Evolutionary conservation across 2,888 invertebrate genomes (phyloP), one percentile per base, ranked within the genome.

Genomic region (Calameuta pallipes): DNA sequence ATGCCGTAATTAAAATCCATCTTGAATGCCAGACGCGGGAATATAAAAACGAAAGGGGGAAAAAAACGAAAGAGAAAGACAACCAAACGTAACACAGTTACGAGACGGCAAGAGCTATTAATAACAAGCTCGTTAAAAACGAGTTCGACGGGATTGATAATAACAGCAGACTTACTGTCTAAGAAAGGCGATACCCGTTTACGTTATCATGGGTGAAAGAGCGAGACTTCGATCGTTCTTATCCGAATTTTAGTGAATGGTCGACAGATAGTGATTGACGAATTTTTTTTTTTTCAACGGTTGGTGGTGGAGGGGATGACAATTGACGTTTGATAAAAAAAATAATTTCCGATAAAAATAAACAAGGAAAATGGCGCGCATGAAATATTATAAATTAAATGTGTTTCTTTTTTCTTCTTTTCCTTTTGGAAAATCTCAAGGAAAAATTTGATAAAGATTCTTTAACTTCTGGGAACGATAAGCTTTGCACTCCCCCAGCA

Each of bases 381-480:
- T 41, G 37, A 15, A 37, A 15, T 37, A 15, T 13, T 37, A 37
- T 13, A 15, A 37, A 4, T 13, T 37, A 37, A 37, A 37, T 15
- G 13, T 37, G 0, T 4, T 37, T 13, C 4, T 15, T 37, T 15
- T 12, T 11, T 13, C 4, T 13, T 37, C 37, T 4, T 37, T 37
- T n/a, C n/a, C n/a, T n/a, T 15, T 4, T 4, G 4, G 4, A 37
- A 37, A 37, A 15, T 15, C 6, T 41, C 6, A 41, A 41, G 15
- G 41, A 41, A 41, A 41, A 6, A 41, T 41, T 15, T 1, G 15
- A 15, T 15, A 41, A 41, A 6, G 15, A 41, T 41, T 41, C 15
- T 41, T 41, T 41, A 6, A 31, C 11, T 71, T 71, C 71, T 71
- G n/a, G 71, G 71, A 71, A 71, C 71, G 71, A 71, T 71, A 71